Conservation (phyloP, 2,888 invertebrate species). For the Norana najaformis region DNA sequence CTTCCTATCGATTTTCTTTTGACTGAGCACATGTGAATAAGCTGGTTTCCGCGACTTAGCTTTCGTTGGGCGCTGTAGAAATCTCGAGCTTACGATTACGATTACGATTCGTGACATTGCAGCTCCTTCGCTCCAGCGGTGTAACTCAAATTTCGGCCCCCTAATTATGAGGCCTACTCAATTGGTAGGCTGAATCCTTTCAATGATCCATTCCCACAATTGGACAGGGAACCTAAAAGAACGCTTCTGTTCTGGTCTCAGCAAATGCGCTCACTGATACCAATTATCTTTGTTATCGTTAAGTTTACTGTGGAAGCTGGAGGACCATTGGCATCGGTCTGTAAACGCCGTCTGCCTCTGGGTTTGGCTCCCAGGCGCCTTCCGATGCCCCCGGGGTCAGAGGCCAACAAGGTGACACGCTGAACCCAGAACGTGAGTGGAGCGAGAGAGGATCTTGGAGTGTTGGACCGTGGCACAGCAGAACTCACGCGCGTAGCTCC, state of each 20-base stretch:
- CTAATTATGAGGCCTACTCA: too few relatives aligned
- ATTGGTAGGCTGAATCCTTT: too few relatives aligned
- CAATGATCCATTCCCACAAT: neutral
- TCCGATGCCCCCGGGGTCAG: neutral
- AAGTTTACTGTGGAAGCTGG: neutral
- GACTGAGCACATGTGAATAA: too few relatives aligned
- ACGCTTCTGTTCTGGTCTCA: neutral
- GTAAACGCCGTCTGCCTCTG: neutral
- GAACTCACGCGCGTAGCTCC: neutral
- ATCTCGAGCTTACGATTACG: too few relatives aligned
- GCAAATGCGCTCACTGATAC: neutral
- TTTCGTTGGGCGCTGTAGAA: too few relatives aligned
- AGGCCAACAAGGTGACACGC: neutral
- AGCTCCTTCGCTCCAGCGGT: too few relatives aligned
- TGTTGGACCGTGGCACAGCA: too few relatives aligned
- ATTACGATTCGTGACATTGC: too few relatives aligned
- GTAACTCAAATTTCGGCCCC: too few relatives aligned
- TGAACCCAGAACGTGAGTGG: neutral
- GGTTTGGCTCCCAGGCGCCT: neutral
- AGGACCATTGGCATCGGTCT: neutral
- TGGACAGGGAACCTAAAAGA: neutral
- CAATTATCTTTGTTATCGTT: neutral
- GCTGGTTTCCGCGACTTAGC: too few relatives aligned
- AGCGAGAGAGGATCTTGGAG: neutral
- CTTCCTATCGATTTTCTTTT: too few relatives aligned